Evolutionary conservation across 2,888 invertebrate genomes (phyloP), one percentile per base, ranked within the genome.

Genomic region (Acleris sparsana): DNA sequence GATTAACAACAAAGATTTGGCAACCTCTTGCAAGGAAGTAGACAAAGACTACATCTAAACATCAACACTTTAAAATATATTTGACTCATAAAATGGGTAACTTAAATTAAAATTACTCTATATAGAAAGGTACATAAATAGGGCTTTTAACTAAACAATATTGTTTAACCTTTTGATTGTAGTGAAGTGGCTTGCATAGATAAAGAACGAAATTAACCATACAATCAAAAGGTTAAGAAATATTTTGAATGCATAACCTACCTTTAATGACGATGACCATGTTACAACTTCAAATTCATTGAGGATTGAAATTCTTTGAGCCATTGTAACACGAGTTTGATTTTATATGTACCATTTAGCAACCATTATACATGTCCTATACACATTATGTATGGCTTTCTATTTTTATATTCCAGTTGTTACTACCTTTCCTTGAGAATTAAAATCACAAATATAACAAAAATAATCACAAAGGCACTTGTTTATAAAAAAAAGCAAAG

Each of bases 11-110:
- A 72, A 72, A 72, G 73, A 76, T 80, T 80, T 80, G 81, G 80
- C 80, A 78, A 77, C 80, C 69, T 75, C 73, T 70, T 72, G 66
- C 67, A 74, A 72, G 80, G 80, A 81, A 81, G 80, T 80, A 73
- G 53, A 55, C 44, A 44, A 51, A 58, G 18, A 58, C 57, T 67
- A 60, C 51, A 56, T 39, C 48, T 65, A 53, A 25, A 57, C 52
- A 55, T 46, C 25, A 63, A 43, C 52, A 43, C 53, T 48, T 53
- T 11, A 44, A 53, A 25, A 56, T 56, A 53, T 53, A 44, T 57
- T 58, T 67, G 67, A 62, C 62, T 63, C 57, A 63, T 49, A 20
- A 48, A 58, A 57, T 25, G 25, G 57, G 46, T 67, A 67, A 67
- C 58, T 67, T 63, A 67, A 59, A 17, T 43, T 67, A 55, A 16